Evolutionary conservation across 2,797 vertebrate species (phyloP).

Genomic region (Phalanger gymnotis): DNA sequence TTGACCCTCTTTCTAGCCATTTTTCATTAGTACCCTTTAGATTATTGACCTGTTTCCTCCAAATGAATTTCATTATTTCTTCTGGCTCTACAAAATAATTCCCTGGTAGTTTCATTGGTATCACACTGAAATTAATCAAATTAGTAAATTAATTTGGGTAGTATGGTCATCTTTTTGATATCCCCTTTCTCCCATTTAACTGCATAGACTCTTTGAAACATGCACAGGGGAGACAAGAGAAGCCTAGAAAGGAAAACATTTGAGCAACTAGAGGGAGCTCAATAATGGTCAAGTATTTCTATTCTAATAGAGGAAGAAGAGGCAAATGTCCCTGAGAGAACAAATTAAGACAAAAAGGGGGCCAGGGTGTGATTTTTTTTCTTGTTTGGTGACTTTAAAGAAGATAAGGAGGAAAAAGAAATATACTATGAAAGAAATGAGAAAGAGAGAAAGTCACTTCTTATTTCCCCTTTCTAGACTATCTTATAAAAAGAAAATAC

Average conservation of each 20-base stretch:
- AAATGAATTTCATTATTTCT: background rate
- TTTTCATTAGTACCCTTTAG: background rate
- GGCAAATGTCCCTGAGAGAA: background rate
- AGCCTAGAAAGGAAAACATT: background rate
- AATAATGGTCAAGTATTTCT: background rate
- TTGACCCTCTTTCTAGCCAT: background rate
- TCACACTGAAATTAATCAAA: background rate
- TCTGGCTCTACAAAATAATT: background rate
- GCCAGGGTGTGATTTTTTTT: too few relatives aligned
- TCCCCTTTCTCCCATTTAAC: background rate
- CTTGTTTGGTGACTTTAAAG: background rate
- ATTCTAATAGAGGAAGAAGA: background rate
- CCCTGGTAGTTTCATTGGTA: background rate
- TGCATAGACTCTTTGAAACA: background rate
- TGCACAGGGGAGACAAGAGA: background rate
- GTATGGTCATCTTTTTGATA: background rate
- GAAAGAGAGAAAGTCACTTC: background rate
- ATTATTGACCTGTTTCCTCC: background rate
- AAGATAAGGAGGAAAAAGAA: background rate
- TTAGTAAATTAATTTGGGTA: background rate
- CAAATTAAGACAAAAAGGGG: background rate
- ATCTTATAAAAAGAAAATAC: background rate
- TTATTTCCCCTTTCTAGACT: background rate
- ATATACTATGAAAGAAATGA: background rate
- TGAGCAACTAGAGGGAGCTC: background rate